Base-by-base conservation (phyloP, 2,797 vertebrate species). In the Scolopax rusticola region DNA sequence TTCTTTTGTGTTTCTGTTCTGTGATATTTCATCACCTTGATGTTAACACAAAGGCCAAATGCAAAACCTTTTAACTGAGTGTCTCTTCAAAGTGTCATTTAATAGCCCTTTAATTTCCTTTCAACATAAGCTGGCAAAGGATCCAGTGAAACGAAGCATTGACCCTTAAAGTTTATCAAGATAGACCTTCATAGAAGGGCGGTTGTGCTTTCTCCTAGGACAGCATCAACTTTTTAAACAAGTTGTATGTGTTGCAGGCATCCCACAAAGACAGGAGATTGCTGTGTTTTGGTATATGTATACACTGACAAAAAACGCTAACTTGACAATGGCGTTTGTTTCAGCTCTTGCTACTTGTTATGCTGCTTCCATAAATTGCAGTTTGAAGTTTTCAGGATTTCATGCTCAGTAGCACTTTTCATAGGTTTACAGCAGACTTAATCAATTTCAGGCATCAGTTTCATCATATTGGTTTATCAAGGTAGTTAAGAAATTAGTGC, bases 41-140 rank as follows among this genome's bases (percentile, higher is more conserved):
- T 85, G 84, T 84, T 79, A 93, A 86, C 61, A 89, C 63, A 92
- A 93, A 96, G 65, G 68, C 89, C 50, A 91, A 95, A 88, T 87
- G 73, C 77, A 94, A 94, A 96, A 88, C 83, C 91, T 94, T 95
- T 95, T 93, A 95, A 67, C 43, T 60, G 67, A 82, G 61, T 68
- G 79, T 97, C 84, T 90, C 75, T 87, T 96, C 79, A 87, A 79
- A 88, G 69, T 89, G 73, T 79, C 45, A 74, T 95, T 96, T 95
- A 76, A 83, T 91, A 93, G 70, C 70, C 74, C 45, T 47, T 47
- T 47, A 47, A 63, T 18, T 95, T 93, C 53, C 73, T 41, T 94
- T 81, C 92, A 84, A 45, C 68, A 91, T 87, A 91, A 87, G 64
- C 68, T 86, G 82, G 75, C 69, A 93, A 91, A 78, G 56, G 40